phyloP scores from a whole-genome alignment of 1,140 invertebrate species.

The Adoxophyes honmai region DNA sequence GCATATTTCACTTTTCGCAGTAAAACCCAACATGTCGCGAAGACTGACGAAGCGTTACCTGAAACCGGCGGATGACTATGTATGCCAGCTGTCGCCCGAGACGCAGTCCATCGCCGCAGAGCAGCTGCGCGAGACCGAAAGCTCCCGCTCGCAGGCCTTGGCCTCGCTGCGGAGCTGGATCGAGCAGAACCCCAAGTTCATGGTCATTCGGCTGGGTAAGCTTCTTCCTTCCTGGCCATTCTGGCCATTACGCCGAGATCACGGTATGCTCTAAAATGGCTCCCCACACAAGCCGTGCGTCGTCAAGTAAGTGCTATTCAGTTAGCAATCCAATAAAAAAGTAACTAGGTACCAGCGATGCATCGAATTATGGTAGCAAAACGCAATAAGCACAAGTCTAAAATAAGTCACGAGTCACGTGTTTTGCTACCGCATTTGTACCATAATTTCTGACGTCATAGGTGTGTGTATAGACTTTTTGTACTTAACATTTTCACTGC shows the following conservation, averaged over 20 bases:
- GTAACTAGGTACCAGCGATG: too few species aligned
- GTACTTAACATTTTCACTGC: too few species aligned
- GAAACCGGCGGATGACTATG: slow-evolving; percentile 80
- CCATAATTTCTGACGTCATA: too few species aligned
- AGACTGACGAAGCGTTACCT: slow-evolving; percentile 64
- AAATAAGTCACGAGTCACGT: too few species aligned
- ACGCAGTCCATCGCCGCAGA: slow-evolving; percentile 81
- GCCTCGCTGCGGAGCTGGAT: slow-evolving; percentile 84
- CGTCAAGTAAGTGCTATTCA: too few species aligned
- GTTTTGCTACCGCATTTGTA: too few species aligned
- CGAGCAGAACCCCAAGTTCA: slow-evolving; percentile 83
- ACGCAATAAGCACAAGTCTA: too few species aligned
- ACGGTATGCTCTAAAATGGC: too few species aligned
- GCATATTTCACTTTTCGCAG: slow-evolving; percentile 14
- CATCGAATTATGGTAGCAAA: too few species aligned
- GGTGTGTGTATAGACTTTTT: too few species aligned
- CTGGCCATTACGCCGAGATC: neutral
- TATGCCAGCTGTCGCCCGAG: slow-evolving; percentile 78
- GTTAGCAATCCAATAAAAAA: too few species aligned
- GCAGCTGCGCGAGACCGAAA: slow-evolving; percentile 84
- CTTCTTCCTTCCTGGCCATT: neutral
- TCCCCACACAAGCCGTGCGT: too few species aligned
- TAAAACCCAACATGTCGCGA: slow-evolving; percentile 48
- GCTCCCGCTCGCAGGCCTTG: slow-evolving; percentile 81
- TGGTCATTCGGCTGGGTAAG: slow-evolving; percentile 83